These are phyloP conservation scores for Rhineura floridana DNA, from an alignment of 2,113 vertebrate genomes.

Conservation along the genomic window DNA sequence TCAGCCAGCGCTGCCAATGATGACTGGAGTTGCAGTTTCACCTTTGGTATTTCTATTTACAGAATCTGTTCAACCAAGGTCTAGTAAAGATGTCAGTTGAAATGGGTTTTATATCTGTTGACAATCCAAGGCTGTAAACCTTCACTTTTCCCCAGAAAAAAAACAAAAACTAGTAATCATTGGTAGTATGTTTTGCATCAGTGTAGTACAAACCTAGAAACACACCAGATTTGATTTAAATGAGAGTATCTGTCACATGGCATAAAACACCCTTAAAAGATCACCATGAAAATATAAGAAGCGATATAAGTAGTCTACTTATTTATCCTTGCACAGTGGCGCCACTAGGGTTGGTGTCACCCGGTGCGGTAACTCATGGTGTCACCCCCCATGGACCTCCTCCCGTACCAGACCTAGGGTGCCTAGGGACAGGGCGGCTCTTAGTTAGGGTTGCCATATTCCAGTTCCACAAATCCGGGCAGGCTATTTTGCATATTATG, in stretches of 20 bases:
- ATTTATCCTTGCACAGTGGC: not conserved
- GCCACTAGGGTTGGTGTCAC: no score
- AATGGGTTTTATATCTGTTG: not conserved
- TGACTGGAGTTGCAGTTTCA: no score
- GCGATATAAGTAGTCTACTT: not conserved
- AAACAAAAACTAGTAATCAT: not conserved
- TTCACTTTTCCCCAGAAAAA: not conserved
- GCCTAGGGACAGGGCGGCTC: no score
- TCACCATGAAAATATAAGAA: not conserved
- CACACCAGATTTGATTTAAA: not conserved
- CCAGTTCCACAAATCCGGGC: no score
- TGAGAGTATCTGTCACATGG: not conserved
- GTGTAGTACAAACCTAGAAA: not conserved
- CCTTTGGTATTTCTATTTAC: slow-evolving; percentile 2
- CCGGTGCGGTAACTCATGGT: no score
- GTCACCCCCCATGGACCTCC: no score
- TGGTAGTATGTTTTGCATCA: not conserved
- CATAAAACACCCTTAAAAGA: not conserved
- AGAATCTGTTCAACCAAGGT: not conserved
- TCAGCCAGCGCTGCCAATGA: no score
- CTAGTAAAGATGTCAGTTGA: not conserved
- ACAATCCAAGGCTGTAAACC: not conserved
- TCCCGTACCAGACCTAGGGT: no score
- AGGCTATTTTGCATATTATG: no score
- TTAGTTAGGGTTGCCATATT: no score